These are phyloP conservation scores for Idaea straminata DNA, from an alignment of 2,888 invertebrate genomes.

Conservation along the genomic window DNA sequence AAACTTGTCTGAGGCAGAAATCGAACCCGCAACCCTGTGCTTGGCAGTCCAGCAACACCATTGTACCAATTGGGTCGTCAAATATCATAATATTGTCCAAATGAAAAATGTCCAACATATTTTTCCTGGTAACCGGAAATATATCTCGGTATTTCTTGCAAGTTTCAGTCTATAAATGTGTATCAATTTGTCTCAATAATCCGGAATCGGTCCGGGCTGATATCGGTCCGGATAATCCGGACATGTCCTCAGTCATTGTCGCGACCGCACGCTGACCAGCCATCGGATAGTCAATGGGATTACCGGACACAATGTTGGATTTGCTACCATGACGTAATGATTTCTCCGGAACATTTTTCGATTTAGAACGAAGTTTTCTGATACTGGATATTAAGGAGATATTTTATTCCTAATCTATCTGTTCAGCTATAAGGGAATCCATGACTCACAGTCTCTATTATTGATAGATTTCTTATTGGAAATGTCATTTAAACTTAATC, in stretches of 20 bases:
- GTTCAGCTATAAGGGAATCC: background rate
- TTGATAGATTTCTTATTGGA: background rate
- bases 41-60: no score
- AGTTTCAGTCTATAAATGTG: conserved; percentile 57
- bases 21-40: no score
- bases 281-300: conserved; percentile 46
- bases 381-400: background rate
- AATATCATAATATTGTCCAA: background rate
- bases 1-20: no score
- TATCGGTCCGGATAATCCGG: conserved; percentile 53
- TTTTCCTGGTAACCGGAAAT: background rate
- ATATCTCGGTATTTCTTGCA: conserved; percentile 16
- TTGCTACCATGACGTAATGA: conserved; percentile 23
- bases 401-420: background rate
- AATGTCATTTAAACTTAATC: background rate
- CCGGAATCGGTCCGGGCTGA: conserved; percentile 46
- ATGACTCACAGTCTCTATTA: background rate
- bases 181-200: conserved; percentile 63
- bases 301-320: conserved; percentile 52
- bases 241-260: conserved; percentile 56
- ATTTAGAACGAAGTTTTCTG: background rate
- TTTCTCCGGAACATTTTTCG: background rate
- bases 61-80: no score
- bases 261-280: conserved; percentile 33
- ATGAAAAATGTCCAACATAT: background rate